These are phyloP conservation scores for Eupithecia inturbata DNA, from an alignment of 2,888 invertebrate genomes.

Conservation along the genomic window DNA sequence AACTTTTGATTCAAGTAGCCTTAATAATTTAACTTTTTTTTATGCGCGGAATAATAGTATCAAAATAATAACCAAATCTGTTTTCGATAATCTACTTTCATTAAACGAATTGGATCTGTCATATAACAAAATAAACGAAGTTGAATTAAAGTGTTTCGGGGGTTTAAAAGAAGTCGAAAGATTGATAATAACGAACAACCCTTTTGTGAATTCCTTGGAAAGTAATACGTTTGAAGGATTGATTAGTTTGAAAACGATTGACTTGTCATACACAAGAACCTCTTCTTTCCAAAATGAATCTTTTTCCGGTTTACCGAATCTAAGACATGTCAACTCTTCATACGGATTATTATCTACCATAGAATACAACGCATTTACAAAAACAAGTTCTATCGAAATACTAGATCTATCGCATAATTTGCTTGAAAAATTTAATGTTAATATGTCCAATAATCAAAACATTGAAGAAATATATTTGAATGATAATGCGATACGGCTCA, in stretches of 20 bases:
- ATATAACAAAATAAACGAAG: constrained; percentile 31
- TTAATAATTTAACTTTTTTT: constrained; percentile 29
- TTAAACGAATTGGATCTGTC: constrained; percentile 38
- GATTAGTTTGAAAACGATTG: constrained; percentile 29
- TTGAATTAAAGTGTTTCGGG: constrained; percentile 30
- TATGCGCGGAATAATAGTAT: constrained; percentile 35
- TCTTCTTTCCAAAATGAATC: constrained; percentile 35
- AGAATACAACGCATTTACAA: constrained; percentile 38
- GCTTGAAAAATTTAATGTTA: constrained; percentile 39
- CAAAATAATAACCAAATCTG: constrained; percentile 20
- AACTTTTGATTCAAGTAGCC: constrained; percentile 28
- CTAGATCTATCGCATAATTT: constrained; percentile 43
- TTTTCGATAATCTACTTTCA: constrained; percentile 30
- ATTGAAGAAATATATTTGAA: constrained; percentile 42
- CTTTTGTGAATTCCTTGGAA: constrained; percentile 33
- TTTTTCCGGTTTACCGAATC: constrained; percentile 33
- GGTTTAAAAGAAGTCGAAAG: constrained; percentile 25
- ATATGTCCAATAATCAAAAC: constrained; percentile 37
- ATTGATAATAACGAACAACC: constrained; percentile 23
- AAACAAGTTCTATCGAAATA: constrained; percentile 35
- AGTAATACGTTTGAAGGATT: constrained; percentile 33
- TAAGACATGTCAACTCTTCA: constrained; percentile 38
- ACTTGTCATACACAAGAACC: constrained; percentile 33
- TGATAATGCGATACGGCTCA: constrained; percentile 38
- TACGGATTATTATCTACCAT: constrained; percentile 39